A percentile compares a stretch with the other conserved stretches of the same genome.
Conservation (phyloP, 2,113 vertebrate species). For the Microtus pennsylvanicus region DNA sequence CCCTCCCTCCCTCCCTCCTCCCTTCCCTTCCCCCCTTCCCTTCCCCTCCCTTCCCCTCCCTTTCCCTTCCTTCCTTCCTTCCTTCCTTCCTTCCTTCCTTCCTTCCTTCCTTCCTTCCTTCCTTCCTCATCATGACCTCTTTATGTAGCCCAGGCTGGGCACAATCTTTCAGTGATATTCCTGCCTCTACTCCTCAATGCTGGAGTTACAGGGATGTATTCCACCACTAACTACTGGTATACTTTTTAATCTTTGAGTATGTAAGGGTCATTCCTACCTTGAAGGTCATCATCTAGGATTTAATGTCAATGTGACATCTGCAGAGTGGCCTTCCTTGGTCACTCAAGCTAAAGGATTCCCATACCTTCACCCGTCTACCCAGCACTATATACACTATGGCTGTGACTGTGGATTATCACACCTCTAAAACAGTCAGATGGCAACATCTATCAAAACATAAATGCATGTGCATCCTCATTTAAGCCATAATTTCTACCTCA, state of each 20-base stretch:
- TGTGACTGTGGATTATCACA: neutral
- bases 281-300: neutral
- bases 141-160: neutral
- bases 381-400: neutral
- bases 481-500: conserved; percentile 43
- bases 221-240: neutral
- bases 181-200: neutral
- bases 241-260: neutral
- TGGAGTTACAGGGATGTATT: neutral
- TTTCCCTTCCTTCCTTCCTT: too few species aligned
- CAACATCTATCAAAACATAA: conserved; percentile 21
- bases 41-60: too few species aligned
- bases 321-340: neutral
- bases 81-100: neutral
- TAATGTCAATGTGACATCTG: neutral
- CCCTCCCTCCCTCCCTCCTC: neutral
- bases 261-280: neutral
- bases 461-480: conserved; percentile 9
- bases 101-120: too few species aligned
- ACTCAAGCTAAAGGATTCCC: neutral
- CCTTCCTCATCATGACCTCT: neutral
- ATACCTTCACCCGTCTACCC: neutral
- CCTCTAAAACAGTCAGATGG: neutral
- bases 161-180: neutral
- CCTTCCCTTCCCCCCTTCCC: too few species aligned